Evolutionary conservation across 2,113 vertebrate genomes (phyloP), one percentile per base, ranked within the genome.

Genomic region (Podarcis cretensis): DNA sequence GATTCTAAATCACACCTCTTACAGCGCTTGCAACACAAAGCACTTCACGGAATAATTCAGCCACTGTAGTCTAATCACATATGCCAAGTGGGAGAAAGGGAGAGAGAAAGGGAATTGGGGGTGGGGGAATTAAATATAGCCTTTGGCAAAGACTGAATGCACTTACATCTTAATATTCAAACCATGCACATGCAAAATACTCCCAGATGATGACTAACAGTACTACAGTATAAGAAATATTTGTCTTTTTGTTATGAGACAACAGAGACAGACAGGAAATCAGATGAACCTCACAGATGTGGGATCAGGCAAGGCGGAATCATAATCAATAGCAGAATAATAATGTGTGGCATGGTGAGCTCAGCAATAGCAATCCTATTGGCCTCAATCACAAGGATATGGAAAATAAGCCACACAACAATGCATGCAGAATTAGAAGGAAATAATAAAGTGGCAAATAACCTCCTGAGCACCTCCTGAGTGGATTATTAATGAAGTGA

Each of bases 121-220:
- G 54, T 1, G 78, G 3, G 77, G 84, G 89, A 84, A 40, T 91
- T 87, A 92, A 92, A 81, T 93, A 87, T 82, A 93, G 3, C 18
- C 20, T 77, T 84, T 89, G 77, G 54, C 69, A 85, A 88, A 82
- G 37, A 57, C 66, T 89, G 66, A 76, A 25, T 0, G 0, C 35
- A 37, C 89, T 91, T 90, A 2, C 76, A 27, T 75, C 37, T 93
- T 87, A 65, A 48, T 91, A 57, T 90, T 95, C n/a, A 92, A 86
- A 89, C 48, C 69, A 66, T 69, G 66, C 21, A 43, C 10, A 35
- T 13, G 66, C 89, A 81, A 93, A 89, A 77, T 84, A 78, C 25
- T 87, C 69, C 63, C 80, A 79, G 75, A 91, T 87, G 84, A 81
- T 57, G 85, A 87, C 69, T 30, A 92, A 66, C 48, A 87, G 2